phyloP scores from a whole-genome alignment of 1,140 invertebrate genomes.

The Euglossa dilemma region DNA sequence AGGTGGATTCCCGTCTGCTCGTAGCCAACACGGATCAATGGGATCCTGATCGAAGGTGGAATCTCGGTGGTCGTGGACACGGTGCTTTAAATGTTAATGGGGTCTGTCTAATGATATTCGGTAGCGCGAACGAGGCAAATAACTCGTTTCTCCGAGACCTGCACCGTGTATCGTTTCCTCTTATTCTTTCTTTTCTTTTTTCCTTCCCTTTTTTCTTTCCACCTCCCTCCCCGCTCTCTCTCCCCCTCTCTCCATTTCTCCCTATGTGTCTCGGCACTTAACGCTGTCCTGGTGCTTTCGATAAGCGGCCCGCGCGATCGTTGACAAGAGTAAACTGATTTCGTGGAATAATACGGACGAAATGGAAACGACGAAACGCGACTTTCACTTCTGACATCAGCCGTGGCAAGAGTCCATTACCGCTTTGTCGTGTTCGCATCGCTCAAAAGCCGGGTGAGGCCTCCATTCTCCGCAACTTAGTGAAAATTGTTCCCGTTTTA shows the following conservation, averaged over 20 bases:
- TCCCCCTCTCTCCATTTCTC: too few species aligned
- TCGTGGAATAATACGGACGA: slow-evolving; percentile 39
- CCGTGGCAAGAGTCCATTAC: background rate
- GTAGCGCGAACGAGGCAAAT: slow-evolving; percentile 59
- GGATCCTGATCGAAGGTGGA: slow-evolving; percentile 48
- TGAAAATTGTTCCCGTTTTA: slow-evolving; percentile 59
- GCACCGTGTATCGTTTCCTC: background rate
- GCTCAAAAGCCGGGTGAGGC: background rate
- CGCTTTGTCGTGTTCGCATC: background rate
- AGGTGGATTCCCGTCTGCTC: slow-evolving; percentile 35
- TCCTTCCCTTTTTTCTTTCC: background rate
- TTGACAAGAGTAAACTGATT: slow-evolving; percentile 25
- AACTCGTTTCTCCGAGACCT: slow-evolving; percentile 47
- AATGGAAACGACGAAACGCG: slow-evolving; percentile 25
- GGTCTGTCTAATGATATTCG: slow-evolving; percentile 67
- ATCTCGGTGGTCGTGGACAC: slow-evolving; percentile 49
- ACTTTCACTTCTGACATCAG: slow-evolving; percentile 43
- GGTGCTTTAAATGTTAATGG: slow-evolving; percentile 67
- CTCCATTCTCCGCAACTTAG: background rate
- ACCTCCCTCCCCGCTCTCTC: background rate
- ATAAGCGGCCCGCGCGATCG: slow-evolving; percentile 23
- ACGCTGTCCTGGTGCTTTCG: slow-evolving; percentile 8
- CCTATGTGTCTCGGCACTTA: background rate
- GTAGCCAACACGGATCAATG: slow-evolving; percentile 36
- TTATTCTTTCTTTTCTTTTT: background rate